Evolutionary conservation across 2,888 invertebrate genomes (phyloP), one percentile per base, ranked within the genome.

Genomic region (Willowsia nigromaculata): DNA sequence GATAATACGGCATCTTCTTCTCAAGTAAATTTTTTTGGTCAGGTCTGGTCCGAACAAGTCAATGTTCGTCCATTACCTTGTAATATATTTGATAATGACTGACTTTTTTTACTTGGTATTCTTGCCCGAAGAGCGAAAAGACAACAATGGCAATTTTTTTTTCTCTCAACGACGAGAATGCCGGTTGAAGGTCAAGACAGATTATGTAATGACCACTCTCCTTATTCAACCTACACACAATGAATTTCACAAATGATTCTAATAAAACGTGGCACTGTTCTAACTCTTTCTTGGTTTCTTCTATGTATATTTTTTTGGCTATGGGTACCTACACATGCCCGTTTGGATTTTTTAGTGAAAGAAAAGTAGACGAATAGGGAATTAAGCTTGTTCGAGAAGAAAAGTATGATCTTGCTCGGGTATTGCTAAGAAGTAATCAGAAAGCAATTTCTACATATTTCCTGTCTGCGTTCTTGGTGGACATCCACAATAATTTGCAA

Each of bases 161-260:
- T 59, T 56, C 18, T 65, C 50, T 81, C 59, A n/a, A 25, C 7
- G 68, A 68, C 7, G 40, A 37, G 22, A n/a, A 33, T 37, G 18
- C 40, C 33, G 68, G 68, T 84, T 84, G 84, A 84, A 84, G 84
- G 84, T 84, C 84, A 84, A 71, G 74, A 71, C 59, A 40, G 27
- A 84, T 84, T 84, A 84, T 84, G 84, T 84, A 84, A 84, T 84
- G 84, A 84, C 84, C 84, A 84, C 37, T 84, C 68, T 74, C 37
- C 47, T 50, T 74, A 22, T 82, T 68, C 76, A 50, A 15, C 50
- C 76, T 76, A 47, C 76, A 76, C 68, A 59, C 33, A 62, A 2
- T n/a, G 11, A 68, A 22, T 37, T 65, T 13, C 7, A 43, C 76
- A 76, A 47, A 27, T 68, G 68, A 40, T 68, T 40, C 18, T 37